Base-by-base conservation (phyloP, 2,888 invertebrate species). In the Morpho deidamia region DNA sequence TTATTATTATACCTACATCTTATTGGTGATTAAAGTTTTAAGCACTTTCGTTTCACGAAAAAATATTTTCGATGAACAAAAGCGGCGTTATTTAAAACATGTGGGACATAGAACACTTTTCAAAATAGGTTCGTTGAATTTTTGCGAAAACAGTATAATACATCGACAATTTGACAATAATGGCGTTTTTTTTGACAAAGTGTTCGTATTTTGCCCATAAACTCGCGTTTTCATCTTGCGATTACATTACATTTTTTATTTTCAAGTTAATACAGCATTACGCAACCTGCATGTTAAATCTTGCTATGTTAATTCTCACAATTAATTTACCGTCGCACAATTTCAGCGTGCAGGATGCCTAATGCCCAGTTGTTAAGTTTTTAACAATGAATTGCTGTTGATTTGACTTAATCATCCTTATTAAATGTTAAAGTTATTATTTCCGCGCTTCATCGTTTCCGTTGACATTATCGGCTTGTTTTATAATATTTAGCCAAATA, bases 231-330 rank as follows among this genome's bases (percentile, higher is more conserved):
- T 57, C 66, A 80, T 62, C 73, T 62, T 67, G 81, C 81, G 81
- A 78, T 87, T 87, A 86, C 88, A 88, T 88, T 87, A 88, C 87
- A 87, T 88, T 87, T 81, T 72, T 86, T 83, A 82, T 83, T 23
- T 86, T 86, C 49, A 65, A 65, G 70, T 71, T 75, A n/a, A 58
- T 50, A 54, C 53, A 40, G 47, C 48, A 54, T 55, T 47, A 44
- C 41, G 39, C 48, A 37, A 46, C 60, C 52, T 63, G 49, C 59
- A 59, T 62, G 33, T 50, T 32, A 42, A 55, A 56, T 58, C 53
- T 58, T 38, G 4, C 54, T 63, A 64, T 61, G 67, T 58, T 63
- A 61, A 49, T 37, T 55, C 11, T 50, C 47, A 41, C 44, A 34
- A 40, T 48, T 59, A 34, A 41, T 32, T 48, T 41, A 11, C 23